A percentile compares a stretch with the other conserved stretches of the same genome.
phyloP scores from a whole-genome alignment of 2,888 invertebrate species.

The Argyra leucocephala region DNA sequence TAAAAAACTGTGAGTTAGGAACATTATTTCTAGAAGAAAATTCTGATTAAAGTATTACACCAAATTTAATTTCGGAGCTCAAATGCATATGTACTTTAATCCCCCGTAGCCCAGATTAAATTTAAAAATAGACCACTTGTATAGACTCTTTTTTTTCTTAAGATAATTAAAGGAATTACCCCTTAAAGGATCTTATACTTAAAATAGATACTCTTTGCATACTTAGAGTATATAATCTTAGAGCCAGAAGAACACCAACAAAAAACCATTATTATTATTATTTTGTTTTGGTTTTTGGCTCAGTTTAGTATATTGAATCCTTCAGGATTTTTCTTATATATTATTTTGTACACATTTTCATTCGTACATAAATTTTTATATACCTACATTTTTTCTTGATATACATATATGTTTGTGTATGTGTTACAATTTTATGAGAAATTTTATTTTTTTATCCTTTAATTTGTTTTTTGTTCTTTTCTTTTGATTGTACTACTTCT shows the following conservation, averaged over 20 bases:
- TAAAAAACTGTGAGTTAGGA: too few species aligned
- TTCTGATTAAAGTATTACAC: too few species aligned
- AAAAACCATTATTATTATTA: background rate
- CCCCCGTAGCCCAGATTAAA: too few species aligned
- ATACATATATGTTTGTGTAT: background rate
- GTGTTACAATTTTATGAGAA: slow-evolving; percentile 2
- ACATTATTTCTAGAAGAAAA: too few species aligned
- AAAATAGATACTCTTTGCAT: background rate
- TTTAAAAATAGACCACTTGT: too few species aligned
- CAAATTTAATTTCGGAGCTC: too few species aligned
- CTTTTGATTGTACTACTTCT: background rate
- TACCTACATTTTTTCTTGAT: background rate
- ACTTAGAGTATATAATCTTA: background rate
- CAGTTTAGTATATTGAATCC: background rate
- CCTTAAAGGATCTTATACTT: too few species aligned
- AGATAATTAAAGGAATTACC: too few species aligned
- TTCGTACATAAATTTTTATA: too few species aligned
- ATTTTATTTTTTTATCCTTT: background rate
- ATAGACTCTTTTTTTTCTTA: too few species aligned
- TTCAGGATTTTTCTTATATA: background rate
- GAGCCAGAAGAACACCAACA: background rate
- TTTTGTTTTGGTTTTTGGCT: background rate
- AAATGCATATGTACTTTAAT: too few species aligned
- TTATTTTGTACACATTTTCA: background rate
- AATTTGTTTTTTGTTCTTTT: background rate